Evolutionary conservation across 2,888 invertebrate species (phyloP).

Genomic region (Dilophus febrilis): DNA sequence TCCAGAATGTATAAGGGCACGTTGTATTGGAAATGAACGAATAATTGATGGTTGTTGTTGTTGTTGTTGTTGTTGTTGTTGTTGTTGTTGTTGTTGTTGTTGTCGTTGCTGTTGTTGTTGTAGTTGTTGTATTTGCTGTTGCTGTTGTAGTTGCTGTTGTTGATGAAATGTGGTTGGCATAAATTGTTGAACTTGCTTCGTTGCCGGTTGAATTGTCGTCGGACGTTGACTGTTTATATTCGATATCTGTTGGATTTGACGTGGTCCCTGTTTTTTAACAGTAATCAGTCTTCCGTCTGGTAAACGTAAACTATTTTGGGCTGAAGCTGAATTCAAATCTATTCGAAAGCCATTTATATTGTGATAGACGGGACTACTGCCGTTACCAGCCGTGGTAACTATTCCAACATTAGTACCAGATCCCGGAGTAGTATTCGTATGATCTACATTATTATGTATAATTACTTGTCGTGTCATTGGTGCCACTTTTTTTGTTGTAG

Average conservation of each 20-base stretch:
- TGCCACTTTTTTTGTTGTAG: background rate
- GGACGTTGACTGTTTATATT: background rate
- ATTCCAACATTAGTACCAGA: no score
- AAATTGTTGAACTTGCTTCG: background rate
- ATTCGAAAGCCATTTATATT: constrained; percentile 29
- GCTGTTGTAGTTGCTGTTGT: constrained; percentile 5
- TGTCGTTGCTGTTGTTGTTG: constrained; percentile 5
- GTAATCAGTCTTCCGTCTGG: constrained; percentile 30
- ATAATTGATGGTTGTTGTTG: constrained; percentile 12
- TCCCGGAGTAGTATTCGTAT: background rate
- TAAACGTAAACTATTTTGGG: constrained; percentile 28
- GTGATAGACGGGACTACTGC: constrained; percentile 29
- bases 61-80: background rate
- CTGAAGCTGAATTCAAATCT: constrained; percentile 29
- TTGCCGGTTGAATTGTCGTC: background rate
- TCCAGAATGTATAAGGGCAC: no score
- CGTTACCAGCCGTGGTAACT: no score
- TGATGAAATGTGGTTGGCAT: constrained; percentile 10
- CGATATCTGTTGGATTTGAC: background rate
- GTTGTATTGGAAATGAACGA: background rate
- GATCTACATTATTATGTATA: background rate
- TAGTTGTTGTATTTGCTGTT: constrained; percentile 4
- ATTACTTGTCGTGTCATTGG: background rate
- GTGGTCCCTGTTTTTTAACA: constrained; percentile 24
- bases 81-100: constrained; percentile 5